Evolutionary conservation across 1,140 invertebrate species (phyloP), one percentile per base, ranked within the genome.

Genomic region (Andrena cerasifolii): DNA sequence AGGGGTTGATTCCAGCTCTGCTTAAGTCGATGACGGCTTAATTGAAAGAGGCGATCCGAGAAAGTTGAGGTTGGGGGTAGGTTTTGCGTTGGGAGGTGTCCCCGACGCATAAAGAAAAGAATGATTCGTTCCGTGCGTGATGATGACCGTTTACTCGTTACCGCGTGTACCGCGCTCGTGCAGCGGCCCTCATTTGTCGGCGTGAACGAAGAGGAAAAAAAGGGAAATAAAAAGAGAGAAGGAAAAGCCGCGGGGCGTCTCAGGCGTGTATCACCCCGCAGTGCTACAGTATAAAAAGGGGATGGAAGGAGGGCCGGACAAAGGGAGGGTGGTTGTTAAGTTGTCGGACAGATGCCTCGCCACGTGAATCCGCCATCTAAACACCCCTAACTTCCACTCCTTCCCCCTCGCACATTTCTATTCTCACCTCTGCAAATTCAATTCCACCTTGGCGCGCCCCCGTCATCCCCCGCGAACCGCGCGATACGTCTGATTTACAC

Each of bases 291-390:
- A 70, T 68, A 80, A 61, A 68, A 54, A 21, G 70, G 45, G 73
- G 67, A 28, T 31, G 59, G 49, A 56, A 56, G 43, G 66, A 54
- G 51, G 43, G 45, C 24, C 45, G 49, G 36, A 51, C 61, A 77
- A 82, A 66, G 72, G 72, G 47, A 54, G 80, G 79, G 45, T 70
- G 74, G 85, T 81, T 86, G 84, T 86, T 86, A 81, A 86, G 81
- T 86, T 83, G 85, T 86, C 81, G 84, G 78, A 86, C 85, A 86
- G 81, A 86, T 86, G 85, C 86, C 81, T 86, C 84, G 81, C 85
- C 74, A 68, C 84, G 78, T 86, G 85, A 86, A 86, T 83, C 74
- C 78, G 26, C 10, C 56, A 31, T 80, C 56, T 68, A 72, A 78
- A 76, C 72, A 80, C 61, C 36, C n/a, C 78, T 53, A 28, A 71